Evolutionary conservation across 2,797 vertebrate genomes (phyloP).

Genomic region (Enteromius viviparus): DNA sequence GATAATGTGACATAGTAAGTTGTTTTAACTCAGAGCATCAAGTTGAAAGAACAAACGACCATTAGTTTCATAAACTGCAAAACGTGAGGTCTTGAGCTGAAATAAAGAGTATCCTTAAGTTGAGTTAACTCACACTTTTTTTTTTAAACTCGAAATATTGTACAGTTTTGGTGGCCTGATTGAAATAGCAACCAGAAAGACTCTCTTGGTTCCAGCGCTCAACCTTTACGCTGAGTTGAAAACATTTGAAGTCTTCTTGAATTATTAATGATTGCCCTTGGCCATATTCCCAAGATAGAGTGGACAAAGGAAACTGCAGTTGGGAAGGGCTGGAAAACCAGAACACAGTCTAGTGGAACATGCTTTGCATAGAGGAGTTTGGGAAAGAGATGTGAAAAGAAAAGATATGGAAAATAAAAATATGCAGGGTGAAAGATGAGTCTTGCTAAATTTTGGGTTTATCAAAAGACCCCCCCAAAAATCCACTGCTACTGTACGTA

Average conservation of each 20-base stretch:
- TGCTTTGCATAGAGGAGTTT: background rate
- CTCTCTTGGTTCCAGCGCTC: constrained; percentile 34
- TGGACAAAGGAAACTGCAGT: constrained; percentile 39
- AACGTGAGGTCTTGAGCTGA: too few species aligned
- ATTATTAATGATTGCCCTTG: constrained; percentile 46
- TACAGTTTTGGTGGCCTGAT: background rate
- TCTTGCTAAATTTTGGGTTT: background rate
- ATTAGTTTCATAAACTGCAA: too few species aligned
- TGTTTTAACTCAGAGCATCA: background rate
- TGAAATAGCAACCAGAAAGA: constrained; percentile 37
- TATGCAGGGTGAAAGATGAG: background rate
- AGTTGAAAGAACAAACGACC: background rate
- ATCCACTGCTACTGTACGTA: background rate
- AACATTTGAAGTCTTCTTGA: constrained; percentile 44
- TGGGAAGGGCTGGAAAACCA: constrained; percentile 8
- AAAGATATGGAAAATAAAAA: constrained; percentile 20
- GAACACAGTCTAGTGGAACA: constrained; percentile 8
- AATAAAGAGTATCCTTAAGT: background rate
- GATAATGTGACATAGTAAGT: background rate
- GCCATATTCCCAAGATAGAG: constrained; percentile 45
- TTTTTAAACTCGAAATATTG: too few species aligned
- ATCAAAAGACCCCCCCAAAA: background rate
- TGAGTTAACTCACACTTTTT: background rate
- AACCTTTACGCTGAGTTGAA: constrained; percentile 40
- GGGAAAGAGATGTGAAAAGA: constrained; percentile 3